Conservation (phyloP, 1,140 invertebrate genomes). For the Sipha flava region DNA sequence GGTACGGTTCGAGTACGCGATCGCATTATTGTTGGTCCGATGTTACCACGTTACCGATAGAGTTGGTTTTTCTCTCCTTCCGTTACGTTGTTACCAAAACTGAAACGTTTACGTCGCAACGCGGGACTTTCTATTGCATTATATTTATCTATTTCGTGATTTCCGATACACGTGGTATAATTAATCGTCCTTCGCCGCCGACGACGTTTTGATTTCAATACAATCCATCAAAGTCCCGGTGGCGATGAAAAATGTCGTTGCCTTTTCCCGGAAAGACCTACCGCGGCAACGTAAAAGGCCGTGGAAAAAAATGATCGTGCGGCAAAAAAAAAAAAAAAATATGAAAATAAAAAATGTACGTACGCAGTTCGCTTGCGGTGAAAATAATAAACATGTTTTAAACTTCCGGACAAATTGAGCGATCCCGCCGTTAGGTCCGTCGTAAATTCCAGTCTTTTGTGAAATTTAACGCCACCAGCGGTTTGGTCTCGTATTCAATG, state of each 20-base stretch:
- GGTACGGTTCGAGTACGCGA: no score
- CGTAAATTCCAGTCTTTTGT: no score
- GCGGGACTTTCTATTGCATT: neutral
- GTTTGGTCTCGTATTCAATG: no score
- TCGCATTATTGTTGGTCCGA: no score
- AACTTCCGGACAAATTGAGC: no score
- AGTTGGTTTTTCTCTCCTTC: no score
- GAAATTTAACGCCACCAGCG: no score
- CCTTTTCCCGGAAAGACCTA: neutral
- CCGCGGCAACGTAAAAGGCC: no score
- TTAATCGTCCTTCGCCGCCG: neutral
- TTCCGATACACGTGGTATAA: slow-evolving; percentile 4
- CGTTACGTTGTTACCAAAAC: no score
- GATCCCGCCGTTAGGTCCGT: no score
- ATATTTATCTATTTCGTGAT: neutral
- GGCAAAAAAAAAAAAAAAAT: neutral
- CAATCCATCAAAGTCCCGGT: slow-evolving; percentile 17
- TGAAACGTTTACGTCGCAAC: neutral
- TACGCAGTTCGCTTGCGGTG: neutral
- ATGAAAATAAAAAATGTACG: no score
- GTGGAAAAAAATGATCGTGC: neutral
- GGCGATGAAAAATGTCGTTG: slow-evolving; percentile 21
- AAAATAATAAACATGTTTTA: neutral
- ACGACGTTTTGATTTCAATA: slow-evolving; percentile 26
- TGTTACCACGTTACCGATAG: no score